These are phyloP conservation scores for Acanthoscelides obtectus DNA, from an alignment of 2,888 invertebrate genomes.

Conservation along the genomic window DNA sequence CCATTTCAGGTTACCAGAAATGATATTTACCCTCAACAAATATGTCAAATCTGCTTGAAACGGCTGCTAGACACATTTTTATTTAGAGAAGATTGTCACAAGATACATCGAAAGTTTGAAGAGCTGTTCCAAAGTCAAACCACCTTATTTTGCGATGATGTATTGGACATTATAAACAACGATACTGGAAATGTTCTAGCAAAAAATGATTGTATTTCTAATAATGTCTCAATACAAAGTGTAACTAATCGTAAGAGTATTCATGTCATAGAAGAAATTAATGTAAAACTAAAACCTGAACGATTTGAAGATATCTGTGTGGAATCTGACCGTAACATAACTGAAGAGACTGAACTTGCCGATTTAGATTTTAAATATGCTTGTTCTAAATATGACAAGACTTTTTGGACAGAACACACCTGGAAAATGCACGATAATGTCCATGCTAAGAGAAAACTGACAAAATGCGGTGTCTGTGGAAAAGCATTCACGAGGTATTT, in stretches of 20 bases:
- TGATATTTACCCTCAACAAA: slow-evolving; percentile 29
- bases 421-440: slow-evolving; percentile 30
- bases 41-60: slow-evolving; percentile 31
- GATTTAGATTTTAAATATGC: slow-evolving; percentile 10
- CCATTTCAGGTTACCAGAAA: slow-evolving; percentile 25
- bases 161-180: background rate
- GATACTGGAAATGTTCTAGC: background rate
- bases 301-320: background rate
- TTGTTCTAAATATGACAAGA: slow-evolving; percentile 26
- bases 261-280: background rate
- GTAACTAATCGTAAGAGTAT: background rate
- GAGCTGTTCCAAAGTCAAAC: slow-evolving; percentile 12
- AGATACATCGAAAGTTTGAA: slow-evolving; percentile 26
- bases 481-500: slow-evolving; percentile 28
- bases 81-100: slow-evolving; percentile 31
- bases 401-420: slow-evolving; percentile 26
- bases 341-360: slow-evolving; percentile 7
- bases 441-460: slow-evolving; percentile 22
- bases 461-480: slow-evolving; percentile 28
- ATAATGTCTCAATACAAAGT: background rate
- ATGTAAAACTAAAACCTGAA: background rate
- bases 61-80: slow-evolving; percentile 29
- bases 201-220: background rate
- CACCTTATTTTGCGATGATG: background rate
- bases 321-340: slow-evolving; percentile 4